A percentile compares a stretch with the other conserved stretches of the same genome.
Evolutionary conservation across 1,140 invertebrate genomes (phyloP).

Genomic region (Pseudoatta argentina): DNA sequence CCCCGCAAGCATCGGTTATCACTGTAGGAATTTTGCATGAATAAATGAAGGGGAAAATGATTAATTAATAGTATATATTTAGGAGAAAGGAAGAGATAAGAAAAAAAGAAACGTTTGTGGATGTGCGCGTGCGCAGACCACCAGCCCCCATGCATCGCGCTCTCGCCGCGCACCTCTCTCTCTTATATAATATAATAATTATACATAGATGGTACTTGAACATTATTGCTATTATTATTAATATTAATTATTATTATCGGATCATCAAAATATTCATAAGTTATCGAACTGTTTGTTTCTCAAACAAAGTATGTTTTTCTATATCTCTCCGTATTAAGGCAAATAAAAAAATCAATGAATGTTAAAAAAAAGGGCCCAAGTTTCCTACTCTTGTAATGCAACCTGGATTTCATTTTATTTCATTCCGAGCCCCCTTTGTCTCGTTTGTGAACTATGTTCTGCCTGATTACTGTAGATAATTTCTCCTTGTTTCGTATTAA

Average conservation of each 20-base stretch:
- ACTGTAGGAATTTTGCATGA: constrained; percentile 85
- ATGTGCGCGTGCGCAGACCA: constrained; percentile 82
- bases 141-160: constrained; percentile 78
- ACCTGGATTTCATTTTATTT: constrained; percentile 54
- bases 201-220: constrained; percentile 86
- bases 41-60: constrained; percentile 75
- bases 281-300: constrained; percentile 85
- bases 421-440: constrained; percentile 46
- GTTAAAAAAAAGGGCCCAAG: constrained; percentile 77
- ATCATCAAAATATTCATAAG: constrained; percentile 86
- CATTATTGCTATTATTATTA: constrained; percentile 82
- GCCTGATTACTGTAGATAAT: constrained; percentile 36
- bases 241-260: constrained; percentile 82
- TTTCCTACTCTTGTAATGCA: constrained; percentile 60
- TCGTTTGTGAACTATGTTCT: constrained; percentile 23
- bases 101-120: constrained; percentile 76
- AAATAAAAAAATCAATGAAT: constrained; percentile 86
- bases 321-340: constrained; percentile 86
- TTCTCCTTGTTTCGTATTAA: constrained; percentile 41
- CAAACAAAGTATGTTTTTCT: constrained; percentile 86
- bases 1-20: constrained; percentile 83
- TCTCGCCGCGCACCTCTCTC: constrained; percentile 80
- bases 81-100: constrained; percentile 75
- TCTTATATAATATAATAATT: constrained; percentile 86
- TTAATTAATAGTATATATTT: constrained; percentile 82